These are phyloP conservation scores for Cryptocephalus primarius DNA, from an alignment of 2,888 invertebrate species.

Conservation along the genomic window DNA sequence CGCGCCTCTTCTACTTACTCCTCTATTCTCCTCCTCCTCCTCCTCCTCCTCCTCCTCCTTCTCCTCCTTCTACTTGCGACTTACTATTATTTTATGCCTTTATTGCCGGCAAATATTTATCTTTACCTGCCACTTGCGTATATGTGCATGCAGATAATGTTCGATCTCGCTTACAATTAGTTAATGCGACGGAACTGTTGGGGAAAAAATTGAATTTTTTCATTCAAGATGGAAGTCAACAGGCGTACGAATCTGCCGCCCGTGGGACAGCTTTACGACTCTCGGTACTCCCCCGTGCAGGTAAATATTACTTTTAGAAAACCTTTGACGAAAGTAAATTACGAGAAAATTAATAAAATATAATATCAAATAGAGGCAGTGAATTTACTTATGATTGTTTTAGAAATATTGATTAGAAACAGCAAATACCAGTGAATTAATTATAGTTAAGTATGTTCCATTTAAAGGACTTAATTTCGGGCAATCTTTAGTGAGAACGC, in stretches of 20 bases:
- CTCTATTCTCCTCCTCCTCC: too few relatives aligned
- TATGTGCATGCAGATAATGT: neutral
- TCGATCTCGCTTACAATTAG: neutral
- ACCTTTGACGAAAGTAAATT: neutral
- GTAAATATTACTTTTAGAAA: slow-evolving; percentile 8
- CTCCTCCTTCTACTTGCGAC: neutral
- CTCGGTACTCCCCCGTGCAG: slow-evolving; percentile 24
- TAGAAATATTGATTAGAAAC: too few relatives aligned
- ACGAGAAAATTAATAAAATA: neutral
- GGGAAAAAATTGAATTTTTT: neutral
- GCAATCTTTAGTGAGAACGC: too few relatives aligned
- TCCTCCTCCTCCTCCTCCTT: too few relatives aligned
- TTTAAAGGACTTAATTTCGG: too few relatives aligned
- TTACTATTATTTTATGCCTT: neutral
- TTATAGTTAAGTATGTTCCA: too few relatives aligned
- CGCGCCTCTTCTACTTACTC: too few relatives aligned
- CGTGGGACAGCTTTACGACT: slow-evolving; percentile 22
- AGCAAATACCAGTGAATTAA: too few relatives aligned
- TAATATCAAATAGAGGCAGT: too few relatives aligned
- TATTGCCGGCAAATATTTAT: slow-evolving; percentile 12
- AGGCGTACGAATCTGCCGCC: slow-evolving; percentile 12
- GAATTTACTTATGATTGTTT: too few relatives aligned
- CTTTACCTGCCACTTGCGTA: slow-evolving; percentile 4
- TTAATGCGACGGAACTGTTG: neutral
- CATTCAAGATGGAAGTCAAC: slow-evolving; percentile 4